Evolutionary conservation across 2,888 invertebrate genomes (phyloP).

Genomic region (Atethmia centrago): DNA sequence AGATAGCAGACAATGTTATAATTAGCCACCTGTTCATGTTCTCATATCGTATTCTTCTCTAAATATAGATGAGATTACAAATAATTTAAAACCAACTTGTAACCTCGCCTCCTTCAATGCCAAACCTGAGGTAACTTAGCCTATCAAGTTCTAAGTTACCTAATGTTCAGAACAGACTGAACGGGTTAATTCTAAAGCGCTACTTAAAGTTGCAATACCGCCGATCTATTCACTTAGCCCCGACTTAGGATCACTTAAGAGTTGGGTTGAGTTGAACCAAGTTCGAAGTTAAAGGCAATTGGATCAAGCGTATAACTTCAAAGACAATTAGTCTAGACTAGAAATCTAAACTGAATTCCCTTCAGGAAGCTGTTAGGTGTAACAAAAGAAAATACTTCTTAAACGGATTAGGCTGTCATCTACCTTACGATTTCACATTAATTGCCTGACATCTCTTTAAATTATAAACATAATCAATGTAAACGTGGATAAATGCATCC

Average conservation of each 20-base stretch:
- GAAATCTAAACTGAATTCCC: slow-evolving; percentile 32
- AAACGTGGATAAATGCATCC: slow-evolving; percentile 12
- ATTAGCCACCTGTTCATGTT: too few relatives aligned
- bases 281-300: slow-evolving; percentile 30
- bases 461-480: background rate
- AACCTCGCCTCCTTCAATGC: slow-evolving; percentile 8
- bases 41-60: background rate
- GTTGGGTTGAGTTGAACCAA: slow-evolving; percentile 15
- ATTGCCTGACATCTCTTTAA: background rate
- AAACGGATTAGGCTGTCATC: background rate
- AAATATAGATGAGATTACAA: slow-evolving; percentile 16
- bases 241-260: slow-evolving; percentile 57
- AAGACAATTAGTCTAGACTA: slow-evolving; percentile 24
- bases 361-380: slow-evolving; percentile 2
- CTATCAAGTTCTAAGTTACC: slow-evolving; percentile 28
- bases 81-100: slow-evolving; percentile 17
- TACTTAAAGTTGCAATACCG: slow-evolving; percentile 40
- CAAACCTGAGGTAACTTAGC: slow-evolving; percentile 5
- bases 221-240: slow-evolving; percentile 40
- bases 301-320: slow-evolving; percentile 24
- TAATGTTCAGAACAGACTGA: slow-evolving; percentile 19
- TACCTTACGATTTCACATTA: background rate
- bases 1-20: background rate
- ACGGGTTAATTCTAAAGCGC: slow-evolving; percentile 26
- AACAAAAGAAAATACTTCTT: background rate